Conservation (phyloP, 2,113 vertebrate species). For the Malurus cyaneus region DNA sequence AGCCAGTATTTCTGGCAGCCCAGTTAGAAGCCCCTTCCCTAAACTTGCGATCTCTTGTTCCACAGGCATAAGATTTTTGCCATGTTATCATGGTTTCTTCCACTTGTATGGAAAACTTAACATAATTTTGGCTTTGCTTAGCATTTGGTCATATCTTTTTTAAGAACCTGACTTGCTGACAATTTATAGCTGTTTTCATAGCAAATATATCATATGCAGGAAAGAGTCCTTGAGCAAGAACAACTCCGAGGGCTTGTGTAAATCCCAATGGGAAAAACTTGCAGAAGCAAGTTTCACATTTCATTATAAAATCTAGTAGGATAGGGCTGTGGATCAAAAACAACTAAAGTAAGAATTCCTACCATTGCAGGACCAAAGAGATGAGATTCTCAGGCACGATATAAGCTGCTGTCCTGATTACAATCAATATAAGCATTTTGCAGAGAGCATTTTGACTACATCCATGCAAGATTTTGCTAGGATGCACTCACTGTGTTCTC, state of each 20-base stretch:
- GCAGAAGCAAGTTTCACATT: not conserved
- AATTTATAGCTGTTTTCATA: not conserved
- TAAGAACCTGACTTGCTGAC: not conserved
- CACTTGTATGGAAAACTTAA: not conserved
- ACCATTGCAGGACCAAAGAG: not conserved
- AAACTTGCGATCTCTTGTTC: not conserved
- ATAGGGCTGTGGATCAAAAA: not conserved
- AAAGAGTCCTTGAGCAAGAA: not conserved
- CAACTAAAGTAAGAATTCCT: not conserved
- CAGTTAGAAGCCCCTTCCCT: not conserved
- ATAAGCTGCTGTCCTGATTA: not conserved
- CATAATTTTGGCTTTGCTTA: not conserved
- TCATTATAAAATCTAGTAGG: not conserved
- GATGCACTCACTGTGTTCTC: not conserved
- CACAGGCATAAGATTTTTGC: not conserved
- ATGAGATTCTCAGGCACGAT: not conserved
- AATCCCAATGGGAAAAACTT: not conserved
- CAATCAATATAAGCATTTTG: not conserved
- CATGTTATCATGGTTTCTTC: not conserved
- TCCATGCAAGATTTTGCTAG: not conserved
- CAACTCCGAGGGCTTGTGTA: not conserved
- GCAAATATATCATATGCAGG: not conserved
- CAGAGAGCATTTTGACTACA: not conserved
- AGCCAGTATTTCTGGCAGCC: not conserved
- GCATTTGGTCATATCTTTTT: not conserved